Evolutionary conservation across 2,113 vertebrate genomes (phyloP).

Genomic region (Rhinogobius similis): DNA sequence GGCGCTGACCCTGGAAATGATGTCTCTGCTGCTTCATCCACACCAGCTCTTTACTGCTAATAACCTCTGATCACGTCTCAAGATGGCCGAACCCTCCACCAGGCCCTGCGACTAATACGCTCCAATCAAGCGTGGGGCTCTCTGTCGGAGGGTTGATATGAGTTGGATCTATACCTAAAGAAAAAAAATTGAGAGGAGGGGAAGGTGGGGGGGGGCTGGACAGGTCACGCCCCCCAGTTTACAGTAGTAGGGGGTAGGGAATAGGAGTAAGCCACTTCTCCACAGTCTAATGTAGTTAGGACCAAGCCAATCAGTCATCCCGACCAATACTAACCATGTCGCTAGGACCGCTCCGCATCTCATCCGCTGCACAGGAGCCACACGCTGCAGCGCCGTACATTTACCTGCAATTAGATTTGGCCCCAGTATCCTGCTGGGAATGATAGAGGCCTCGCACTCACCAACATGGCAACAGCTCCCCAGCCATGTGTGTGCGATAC

Average conservation of each 20-base stretch:
- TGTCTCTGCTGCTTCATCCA: slow-evolving; percentile 75
- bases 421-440: slow-evolving; percentile 66
- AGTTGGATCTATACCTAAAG: slow-evolving; percentile 14
- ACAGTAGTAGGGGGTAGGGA: slow-evolving; percentile 32
- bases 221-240: slow-evolving; percentile 10
- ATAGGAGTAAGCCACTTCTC: slow-evolving; percentile 68
- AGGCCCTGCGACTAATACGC: slow-evolving; percentile 51
- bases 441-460: slow-evolving; percentile 66
- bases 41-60: slow-evolving; percentile 84
- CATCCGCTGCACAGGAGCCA: slow-evolving; percentile 63
- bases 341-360: slow-evolving; percentile 70
- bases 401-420: slow-evolving; percentile 79
- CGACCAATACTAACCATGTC: slow-evolving; percentile 78
- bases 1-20: slow-evolving; percentile 85
- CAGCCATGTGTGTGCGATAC: slow-evolving; percentile 14
- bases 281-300: slow-evolving; percentile 73
- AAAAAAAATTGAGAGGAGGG: background rate
- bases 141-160: slow-evolving; percentile 48
- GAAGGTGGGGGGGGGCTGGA: slow-evolving; percentile 32
- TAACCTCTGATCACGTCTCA: slow-evolving; percentile 80
- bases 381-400: slow-evolving; percentile 70
- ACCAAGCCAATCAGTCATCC: slow-evolving; percentile 71
- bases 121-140: slow-evolving; percentile 50
- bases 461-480: slow-evolving; percentile 49
- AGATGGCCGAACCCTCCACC: slow-evolving; percentile 70